Evolutionary conservation across 1,140 invertebrate genomes (phyloP).

Genomic region (Brachionus plicatilis): DNA sequence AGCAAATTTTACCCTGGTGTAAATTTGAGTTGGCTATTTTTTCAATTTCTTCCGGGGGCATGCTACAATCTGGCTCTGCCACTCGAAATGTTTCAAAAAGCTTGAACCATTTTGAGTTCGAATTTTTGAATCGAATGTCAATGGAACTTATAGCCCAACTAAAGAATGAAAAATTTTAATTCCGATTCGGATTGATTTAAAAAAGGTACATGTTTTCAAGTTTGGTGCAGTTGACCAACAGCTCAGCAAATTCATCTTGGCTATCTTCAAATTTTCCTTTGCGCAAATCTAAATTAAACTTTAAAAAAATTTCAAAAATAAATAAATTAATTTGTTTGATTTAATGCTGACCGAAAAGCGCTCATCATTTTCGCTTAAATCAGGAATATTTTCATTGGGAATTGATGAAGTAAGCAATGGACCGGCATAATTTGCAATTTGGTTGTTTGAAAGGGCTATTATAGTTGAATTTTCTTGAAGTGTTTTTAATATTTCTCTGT

Average conservation of each 20-base stretch:
- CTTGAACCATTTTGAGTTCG: not conserved
- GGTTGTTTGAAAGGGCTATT: not conserved
- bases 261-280: not conserved
- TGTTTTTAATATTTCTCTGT: not conserved
- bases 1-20: not conserved
- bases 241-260: not conserved
- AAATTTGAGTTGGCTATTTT: not conserved
- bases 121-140: slow-evolving; percentile 14
- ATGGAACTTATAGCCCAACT: slow-evolving; percentile 13
- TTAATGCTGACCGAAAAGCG: not conserved
- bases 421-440: not conserved
- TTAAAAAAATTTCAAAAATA: not conserved
- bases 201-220: not conserved
- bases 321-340: not conserved
- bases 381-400: not conserved
- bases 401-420: not conserved
- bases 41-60: not conserved
- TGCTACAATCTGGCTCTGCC: not conserved
- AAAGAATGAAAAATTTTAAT: not conserved
- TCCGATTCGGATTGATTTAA: not conserved
- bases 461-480: not conserved
- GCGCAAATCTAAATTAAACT: not conserved
- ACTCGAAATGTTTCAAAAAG: not conserved
- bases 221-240: not conserved
- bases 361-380: not conserved